Base-by-base conservation (phyloP, 2,888 invertebrate genomes). In the Calliphora vomitoria region DNA sequence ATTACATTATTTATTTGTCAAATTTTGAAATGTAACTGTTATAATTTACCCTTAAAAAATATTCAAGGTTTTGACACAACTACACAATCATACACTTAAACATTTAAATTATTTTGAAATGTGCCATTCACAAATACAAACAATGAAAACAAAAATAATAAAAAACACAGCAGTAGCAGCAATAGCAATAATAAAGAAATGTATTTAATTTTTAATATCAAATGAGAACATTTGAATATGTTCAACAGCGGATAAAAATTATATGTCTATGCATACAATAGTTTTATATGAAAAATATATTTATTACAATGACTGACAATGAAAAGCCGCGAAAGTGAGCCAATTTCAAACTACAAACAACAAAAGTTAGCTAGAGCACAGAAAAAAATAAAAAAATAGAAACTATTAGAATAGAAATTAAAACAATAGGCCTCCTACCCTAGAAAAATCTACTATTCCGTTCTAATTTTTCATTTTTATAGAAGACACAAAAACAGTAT, bases 301-400 rank as follows among this genome's bases (percentile, higher is more conserved):
- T 80, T 80, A 62, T 66, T 25, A 81, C 80, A 85, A 87, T 85
- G 85, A 85, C 74, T 87, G 87, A 87, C 87, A 87, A 87, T 87
- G 85, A 87, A 87, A 87, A 85, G 64, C 82, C 87, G 87, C 87
- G 76, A 87, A 87, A 87, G 87, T 87, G 78, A 87, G 87, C 87
- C 87, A 87, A 85, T 87, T 85, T 75, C 44, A 69, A 69, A 60
- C 53, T 79, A 44, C 71, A 82, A 69, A 64, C 72, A 78, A 78
- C 78, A 82, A 86, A 78, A 78, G 10, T 50, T n/a, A 58, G 55
- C 53, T 47, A 18, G 25, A 58, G 60, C 38, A 35, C 69, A 25
- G 15, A 18, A 50, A 60, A 62, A 64, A 85, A 55, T 11, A 44
- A 62, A 64, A 85, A 55, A 15, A 44, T 53, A 66, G 66, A 72